Conservation (phyloP, 1,140 invertebrate species). For the Drosophila tsacasi region DNA sequence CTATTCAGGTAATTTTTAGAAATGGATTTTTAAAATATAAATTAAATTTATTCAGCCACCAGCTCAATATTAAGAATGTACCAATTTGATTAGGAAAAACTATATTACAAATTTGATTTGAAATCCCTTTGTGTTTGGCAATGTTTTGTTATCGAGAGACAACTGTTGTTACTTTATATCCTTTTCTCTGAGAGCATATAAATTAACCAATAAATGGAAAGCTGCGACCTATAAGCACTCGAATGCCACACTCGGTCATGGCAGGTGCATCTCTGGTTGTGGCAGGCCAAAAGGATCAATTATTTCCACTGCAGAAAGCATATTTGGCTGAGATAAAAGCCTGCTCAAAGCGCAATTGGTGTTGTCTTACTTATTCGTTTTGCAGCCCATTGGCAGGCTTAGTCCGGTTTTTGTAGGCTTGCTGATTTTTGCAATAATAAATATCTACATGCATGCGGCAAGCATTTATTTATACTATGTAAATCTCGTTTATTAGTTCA, state of each 20-base stretch:
- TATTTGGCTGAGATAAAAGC: constrained; percentile 27
- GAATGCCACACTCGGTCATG: constrained; percentile 5
- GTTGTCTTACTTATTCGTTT: constrained; percentile 21
- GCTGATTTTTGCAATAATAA: constrained; percentile 16
- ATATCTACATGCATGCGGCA: constrained; percentile 33
- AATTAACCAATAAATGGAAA: constrained; percentile 54
- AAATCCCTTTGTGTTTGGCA: background rate
- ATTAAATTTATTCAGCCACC: background rate
- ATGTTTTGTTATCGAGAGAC: background rate
- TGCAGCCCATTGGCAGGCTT: constrained; percentile 25
- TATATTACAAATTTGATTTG: background rate
- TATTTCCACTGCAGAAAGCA: constrained; percentile 21
- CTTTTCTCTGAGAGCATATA: constrained; percentile 2
- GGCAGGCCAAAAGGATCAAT: constrained; percentile 29
- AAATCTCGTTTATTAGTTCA: constrained; percentile 78
- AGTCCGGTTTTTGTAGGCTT: constrained; percentile 32
- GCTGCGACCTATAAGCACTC: constrained; percentile 7
- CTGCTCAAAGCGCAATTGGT: constrained; percentile 17
- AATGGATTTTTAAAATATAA: background rate
- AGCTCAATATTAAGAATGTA: background rate
- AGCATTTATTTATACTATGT: constrained; percentile 48
- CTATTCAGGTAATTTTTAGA: too few relatives aligned
- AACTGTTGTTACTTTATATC: background rate
- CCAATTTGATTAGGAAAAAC: background rate
- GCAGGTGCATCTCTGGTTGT: constrained; percentile 21